These are phyloP conservation scores for Polyodon spathula DNA, from an alignment of 2,113 vertebrate genomes.

Conservation along the genomic window DNA sequence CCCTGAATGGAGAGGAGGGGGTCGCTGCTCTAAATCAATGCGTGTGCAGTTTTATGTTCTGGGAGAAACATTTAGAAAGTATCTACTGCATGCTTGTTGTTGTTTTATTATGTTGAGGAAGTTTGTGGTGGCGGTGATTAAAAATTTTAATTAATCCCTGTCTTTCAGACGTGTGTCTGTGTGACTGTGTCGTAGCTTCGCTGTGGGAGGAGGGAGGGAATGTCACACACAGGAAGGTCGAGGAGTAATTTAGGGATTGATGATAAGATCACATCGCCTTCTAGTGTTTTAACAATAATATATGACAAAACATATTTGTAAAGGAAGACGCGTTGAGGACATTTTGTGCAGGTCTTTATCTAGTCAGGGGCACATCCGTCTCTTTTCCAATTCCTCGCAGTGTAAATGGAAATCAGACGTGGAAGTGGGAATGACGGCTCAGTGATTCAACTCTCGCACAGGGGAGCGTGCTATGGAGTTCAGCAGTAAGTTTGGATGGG, in stretches of 20 bases:
- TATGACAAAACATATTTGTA: background rate
- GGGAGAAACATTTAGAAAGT: too few species aligned
- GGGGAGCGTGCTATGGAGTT: slow-evolving; percentile 34
- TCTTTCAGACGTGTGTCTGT: too few species aligned
- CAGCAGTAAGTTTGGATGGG: slow-evolving; percentile 35
- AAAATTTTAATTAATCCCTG: too few species aligned
- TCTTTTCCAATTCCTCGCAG: background rate
- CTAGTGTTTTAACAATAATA: background rate
- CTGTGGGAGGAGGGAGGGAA: background rate
- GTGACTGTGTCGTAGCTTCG: too few species aligned
- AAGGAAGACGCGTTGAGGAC: background rate
- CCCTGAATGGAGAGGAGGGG: too few species aligned
- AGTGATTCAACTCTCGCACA: slow-evolving; percentile 17
- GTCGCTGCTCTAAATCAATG: too few species aligned
- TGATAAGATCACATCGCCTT: background rate
- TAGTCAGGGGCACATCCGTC: background rate
- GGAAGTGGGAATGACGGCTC: slow-evolving; percentile 4
- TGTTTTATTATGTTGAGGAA: too few species aligned
- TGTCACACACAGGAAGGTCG: slow-evolving; percentile 4
- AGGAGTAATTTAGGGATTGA: background rate
- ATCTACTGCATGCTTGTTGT: too few species aligned
- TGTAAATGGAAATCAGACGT: slow-evolving; percentile 9
- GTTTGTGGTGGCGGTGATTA: too few species aligned
- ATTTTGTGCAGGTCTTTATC: too few species aligned
- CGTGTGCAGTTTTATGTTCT: too few species aligned